A percentile compares a stretch with the other conserved stretches of the same genome.
phyloP scores from a whole-genome alignment of 2,797 vertebrate genomes.

The Sparidentex hasta region DNA sequence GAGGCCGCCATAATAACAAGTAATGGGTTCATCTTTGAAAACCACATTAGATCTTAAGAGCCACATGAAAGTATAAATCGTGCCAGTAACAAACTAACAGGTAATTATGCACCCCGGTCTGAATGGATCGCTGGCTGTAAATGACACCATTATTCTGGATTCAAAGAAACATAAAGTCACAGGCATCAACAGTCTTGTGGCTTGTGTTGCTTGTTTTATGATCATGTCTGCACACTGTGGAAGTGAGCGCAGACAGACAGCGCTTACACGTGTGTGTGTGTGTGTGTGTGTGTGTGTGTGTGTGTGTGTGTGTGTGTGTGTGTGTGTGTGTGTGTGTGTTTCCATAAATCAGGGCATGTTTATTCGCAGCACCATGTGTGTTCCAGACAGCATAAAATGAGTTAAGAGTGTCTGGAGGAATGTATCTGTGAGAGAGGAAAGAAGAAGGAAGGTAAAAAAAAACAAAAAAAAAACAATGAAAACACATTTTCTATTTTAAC shows the following conservation, averaged over 20 bases:
- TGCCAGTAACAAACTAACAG: slow-evolving; percentile 60
- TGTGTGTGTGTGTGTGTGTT: slow-evolving; percentile 31
- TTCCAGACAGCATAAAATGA: slow-evolving; percentile 75
- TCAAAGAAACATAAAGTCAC: slow-evolving; percentile 60
- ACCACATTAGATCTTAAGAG: slow-evolving; percentile 73
- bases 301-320: slow-evolving; percentile 10
- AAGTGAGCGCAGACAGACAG: slow-evolving; percentile 52
- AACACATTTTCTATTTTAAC: neutral
- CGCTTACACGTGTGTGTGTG: slow-evolving; percentile 16
- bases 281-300: slow-evolving; percentile 1
- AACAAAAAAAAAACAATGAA: slow-evolving; percentile 6
- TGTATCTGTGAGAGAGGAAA: slow-evolving; percentile 51
- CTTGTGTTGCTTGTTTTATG: slow-evolving; percentile 66
- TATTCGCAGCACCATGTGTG: slow-evolving; percentile 77
- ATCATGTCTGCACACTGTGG: slow-evolving; percentile 60
- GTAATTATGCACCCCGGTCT: slow-evolving; percentile 62
- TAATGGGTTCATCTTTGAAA: slow-evolving; percentile 72
- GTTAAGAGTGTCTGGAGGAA: slow-evolving; percentile 68
- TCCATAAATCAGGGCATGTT: slow-evolving; percentile 75
- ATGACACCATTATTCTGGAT: slow-evolving; percentile 65
- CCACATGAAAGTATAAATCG: slow-evolving; percentile 73
- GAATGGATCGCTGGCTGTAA: slow-evolving; percentile 57
- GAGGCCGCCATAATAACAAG: slow-evolving; percentile 58
- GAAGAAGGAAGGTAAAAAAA: slow-evolving; percentile 32
- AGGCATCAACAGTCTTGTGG: slow-evolving; percentile 48